Conservation (phyloP, 1,140 invertebrate genomes). For the Euwallacea similis region DNA sequence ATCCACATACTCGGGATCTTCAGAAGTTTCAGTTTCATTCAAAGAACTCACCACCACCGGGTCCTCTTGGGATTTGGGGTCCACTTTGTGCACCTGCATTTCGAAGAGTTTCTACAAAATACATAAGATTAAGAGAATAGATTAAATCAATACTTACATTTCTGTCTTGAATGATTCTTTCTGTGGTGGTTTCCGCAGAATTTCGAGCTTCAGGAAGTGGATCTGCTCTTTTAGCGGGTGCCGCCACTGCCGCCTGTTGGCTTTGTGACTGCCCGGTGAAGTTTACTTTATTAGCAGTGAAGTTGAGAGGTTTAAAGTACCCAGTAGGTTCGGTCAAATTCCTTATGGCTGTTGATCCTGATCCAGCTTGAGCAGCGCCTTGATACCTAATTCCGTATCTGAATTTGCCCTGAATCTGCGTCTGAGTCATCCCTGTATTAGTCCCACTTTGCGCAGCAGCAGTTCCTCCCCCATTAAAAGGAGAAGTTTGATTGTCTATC, state of each 20-base stretch:
- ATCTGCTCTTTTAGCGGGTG: neutral
- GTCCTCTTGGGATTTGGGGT: neutral
- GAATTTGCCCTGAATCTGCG: constrained; percentile 76
- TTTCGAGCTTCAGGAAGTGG: neutral
- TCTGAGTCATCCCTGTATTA: constrained; percentile 74
- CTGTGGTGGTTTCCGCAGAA: neutral
- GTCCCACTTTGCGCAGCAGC: constrained; percentile 75
- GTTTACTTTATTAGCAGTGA: constrained; percentile 29
- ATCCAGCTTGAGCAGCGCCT: constrained; percentile 78
- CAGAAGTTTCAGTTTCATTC: neutral
- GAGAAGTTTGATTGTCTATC: constrained; percentile 53
- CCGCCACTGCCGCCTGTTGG: constrained; percentile 11
- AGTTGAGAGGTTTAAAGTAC: constrained; percentile 42
- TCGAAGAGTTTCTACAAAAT: constrained; percentile 25
- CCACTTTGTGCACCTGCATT: constrained; percentile 22
- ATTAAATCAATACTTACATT: too few relatives aligned
- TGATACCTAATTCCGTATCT: constrained; percentile 77
- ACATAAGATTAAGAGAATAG: too few relatives aligned
- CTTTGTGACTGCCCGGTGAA: constrained; percentile 29
- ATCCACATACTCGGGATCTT: constrained; percentile 55
- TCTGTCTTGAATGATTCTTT: too few relatives aligned
- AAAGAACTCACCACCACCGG: neutral
- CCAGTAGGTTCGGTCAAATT: constrained; percentile 36
- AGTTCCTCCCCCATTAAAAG: constrained; percentile 72
- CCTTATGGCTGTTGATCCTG: constrained; percentile 60